Evolutionary conservation across 2,797 vertebrate species (phyloP).

Genomic region (Enteromius anoplus): DNA sequence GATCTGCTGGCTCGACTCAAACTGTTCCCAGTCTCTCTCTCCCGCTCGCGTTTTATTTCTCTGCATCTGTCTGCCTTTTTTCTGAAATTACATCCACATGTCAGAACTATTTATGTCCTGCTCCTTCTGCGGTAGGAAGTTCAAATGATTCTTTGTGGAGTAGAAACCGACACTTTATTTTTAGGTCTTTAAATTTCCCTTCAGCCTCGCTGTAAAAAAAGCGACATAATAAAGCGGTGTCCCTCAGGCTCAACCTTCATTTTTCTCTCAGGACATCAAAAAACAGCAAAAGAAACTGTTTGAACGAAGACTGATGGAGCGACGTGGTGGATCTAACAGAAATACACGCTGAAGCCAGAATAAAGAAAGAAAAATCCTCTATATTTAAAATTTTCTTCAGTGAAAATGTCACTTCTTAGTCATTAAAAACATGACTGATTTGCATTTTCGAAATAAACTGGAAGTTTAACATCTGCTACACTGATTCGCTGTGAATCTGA

Average conservation of each 20-base stretch:
- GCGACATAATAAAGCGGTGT: constrained; percentile 74
- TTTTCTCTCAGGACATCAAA: constrained; percentile 53
- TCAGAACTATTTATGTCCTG: constrained; percentile 86
- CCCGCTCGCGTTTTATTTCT: constrained; percentile 65
- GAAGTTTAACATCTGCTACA: constrained; percentile 7
- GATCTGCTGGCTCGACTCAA: constrained; percentile 70
- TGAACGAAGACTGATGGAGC: constrained; percentile 45
- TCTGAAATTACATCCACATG: constrained; percentile 87
- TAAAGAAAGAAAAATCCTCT: not conserved
- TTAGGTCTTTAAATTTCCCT: constrained; percentile 80
- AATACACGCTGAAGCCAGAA: constrained; percentile 2
- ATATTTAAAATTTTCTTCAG: not conserved
- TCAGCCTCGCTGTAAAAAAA: constrained; percentile 74
- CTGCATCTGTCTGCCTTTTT: constrained; percentile 62
- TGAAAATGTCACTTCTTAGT: not conserved
- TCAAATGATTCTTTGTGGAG: constrained; percentile 86
- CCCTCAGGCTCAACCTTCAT: constrained; percentile 67
- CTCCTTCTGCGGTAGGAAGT: constrained; percentile 84
- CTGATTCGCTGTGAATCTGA: constrained; percentile 19
- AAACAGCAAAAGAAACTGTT: constrained; percentile 46
- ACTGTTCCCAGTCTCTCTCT: constrained; percentile 57
- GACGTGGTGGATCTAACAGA: not conserved
- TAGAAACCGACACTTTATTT: constrained; percentile 81
- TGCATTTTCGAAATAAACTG: not conserved
- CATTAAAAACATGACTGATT: not conserved